Evolutionary conservation across 2,113 vertebrate species (phyloP).

Genomic region (Leiothrix lutea): DNA sequence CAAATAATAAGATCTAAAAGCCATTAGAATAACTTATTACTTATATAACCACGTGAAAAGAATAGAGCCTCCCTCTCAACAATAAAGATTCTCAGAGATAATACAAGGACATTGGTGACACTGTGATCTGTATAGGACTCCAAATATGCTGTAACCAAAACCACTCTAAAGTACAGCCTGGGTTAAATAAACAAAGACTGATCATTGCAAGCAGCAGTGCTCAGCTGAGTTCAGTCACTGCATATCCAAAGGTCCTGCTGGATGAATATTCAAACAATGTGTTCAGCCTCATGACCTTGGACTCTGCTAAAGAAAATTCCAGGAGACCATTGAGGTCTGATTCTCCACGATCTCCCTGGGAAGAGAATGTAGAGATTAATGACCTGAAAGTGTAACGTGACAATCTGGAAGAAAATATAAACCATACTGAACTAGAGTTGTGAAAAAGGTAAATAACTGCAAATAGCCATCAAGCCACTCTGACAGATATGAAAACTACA

Average conservation of each 20-base stretch:
- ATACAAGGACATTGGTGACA: not conserved
- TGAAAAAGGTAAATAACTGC: not conserved
- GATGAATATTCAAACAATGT: constrained; percentile 68
- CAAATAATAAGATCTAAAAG: not conserved
- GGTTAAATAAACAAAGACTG: constrained; percentile 65
- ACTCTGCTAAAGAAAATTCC: constrained; percentile 52
- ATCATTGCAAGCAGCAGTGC: constrained; percentile 42
- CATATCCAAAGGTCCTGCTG: constrained; percentile 48
- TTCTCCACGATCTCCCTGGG: not conserved
- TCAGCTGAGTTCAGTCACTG: constrained; percentile 41
- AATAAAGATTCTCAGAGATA: constrained; percentile 16
- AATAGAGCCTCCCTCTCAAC: not conserved
- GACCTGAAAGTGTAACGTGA: not conserved
- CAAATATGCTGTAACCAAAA: constrained; percentile 35
- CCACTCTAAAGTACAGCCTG: constrained; percentile 31
- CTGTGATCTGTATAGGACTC: not conserved
- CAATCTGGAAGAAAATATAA: not conserved
- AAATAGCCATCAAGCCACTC: not conserved
- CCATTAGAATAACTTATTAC: not conserved
- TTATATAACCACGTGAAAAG: not conserved
- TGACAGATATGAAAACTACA: not conserved
- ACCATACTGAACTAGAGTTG: not conserved
- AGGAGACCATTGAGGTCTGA: not conserved
- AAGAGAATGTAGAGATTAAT: constrained; percentile 9
- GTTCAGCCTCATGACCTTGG: constrained; percentile 34